These are phyloP conservation scores for Drosophila lacicola DNA, from an alignment of 2,888 invertebrate species.

Conservation along the genomic window DNA sequence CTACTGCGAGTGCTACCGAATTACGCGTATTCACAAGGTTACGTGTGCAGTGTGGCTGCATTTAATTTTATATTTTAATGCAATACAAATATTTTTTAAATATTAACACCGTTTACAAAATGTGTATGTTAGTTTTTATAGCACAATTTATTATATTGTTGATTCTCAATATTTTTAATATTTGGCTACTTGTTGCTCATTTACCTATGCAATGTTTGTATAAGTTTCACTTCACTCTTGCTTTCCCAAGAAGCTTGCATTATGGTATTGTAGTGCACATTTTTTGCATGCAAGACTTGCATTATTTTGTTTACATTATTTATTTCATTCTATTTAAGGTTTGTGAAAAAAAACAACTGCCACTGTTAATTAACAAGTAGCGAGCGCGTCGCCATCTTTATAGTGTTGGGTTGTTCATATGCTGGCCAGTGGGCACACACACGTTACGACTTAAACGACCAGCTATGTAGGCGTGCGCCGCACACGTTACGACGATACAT, in stretches of 20 bases:
- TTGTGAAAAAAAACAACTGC: constrained; percentile 75
- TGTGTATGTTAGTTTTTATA: background rate
- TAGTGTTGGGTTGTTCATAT: constrained; percentile 60
- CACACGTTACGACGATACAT: constrained; percentile 18
- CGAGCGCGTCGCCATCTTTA: constrained; percentile 81
- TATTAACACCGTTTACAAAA: background rate
- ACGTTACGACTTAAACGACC: constrained; percentile 31
- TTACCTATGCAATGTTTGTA: constrained; percentile 81
- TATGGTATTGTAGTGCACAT: constrained; percentile 36
- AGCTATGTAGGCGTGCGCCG: background rate
- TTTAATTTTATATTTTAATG: constrained; percentile 23
- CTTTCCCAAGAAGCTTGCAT: constrained; percentile 44
- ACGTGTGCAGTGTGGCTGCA: constrained; percentile 77
- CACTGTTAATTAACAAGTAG: constrained; percentile 76
- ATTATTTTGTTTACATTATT: constrained; percentile 58
- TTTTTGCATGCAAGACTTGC: constrained; percentile 24
- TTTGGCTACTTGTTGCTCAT: constrained; percentile 64
- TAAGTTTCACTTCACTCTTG: constrained; percentile 72
- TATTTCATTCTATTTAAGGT: constrained; percentile 41
- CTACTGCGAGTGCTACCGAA: constrained; percentile 76
- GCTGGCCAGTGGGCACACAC: constrained; percentile 18
- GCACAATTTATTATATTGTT: constrained; percentile 35
- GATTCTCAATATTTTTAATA: constrained; percentile 32
- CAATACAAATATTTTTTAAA: no score
- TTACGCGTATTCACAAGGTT: constrained; percentile 85